A percentile compares a stretch with the other conserved stretches of the same genome.
Evolutionary conservation across 2,888 invertebrate genomes (phyloP).

Genomic region (Cheiracanthium punctorium): DNA sequence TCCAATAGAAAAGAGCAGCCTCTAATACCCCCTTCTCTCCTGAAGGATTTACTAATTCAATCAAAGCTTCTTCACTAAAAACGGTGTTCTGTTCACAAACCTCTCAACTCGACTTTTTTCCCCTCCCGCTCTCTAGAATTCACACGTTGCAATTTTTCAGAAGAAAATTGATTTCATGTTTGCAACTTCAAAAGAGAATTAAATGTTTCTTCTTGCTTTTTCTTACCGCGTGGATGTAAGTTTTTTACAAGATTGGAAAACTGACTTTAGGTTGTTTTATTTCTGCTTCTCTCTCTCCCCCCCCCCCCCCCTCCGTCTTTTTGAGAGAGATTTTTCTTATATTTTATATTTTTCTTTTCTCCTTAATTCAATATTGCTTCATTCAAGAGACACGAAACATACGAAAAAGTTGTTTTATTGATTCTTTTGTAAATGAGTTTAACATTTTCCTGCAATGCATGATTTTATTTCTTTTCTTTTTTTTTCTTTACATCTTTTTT

Average conservation of each 20-base stretch:
- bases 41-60: background rate
- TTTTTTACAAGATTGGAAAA: background rate
- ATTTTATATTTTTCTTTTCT: background rate
- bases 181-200: conserved; percentile 7
- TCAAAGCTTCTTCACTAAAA: background rate
- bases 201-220: conserved; percentile 5
- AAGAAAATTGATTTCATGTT: conserved; percentile 12
- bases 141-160: background rate
- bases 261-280: background rate
- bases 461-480: too few species aligned
- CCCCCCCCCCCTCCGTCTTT: too few species aligned
- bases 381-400: too few species aligned
- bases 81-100: background rate
- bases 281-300: too few species aligned
- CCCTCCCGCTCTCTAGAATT: background rate
- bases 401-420: too few species aligned
- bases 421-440: too few species aligned
- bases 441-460: too few species aligned
- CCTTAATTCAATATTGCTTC: too few species aligned
- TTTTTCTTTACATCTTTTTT: too few species aligned
- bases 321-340: too few species aligned
- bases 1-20: background rate
- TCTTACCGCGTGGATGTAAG: background rate
- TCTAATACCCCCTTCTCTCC: background rate
- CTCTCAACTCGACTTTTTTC: background rate